These are phyloP conservation scores for Tribolium castaneum DNA, from an alignment of 1,140 invertebrate species.

Conservation along the genomic window DNA sequence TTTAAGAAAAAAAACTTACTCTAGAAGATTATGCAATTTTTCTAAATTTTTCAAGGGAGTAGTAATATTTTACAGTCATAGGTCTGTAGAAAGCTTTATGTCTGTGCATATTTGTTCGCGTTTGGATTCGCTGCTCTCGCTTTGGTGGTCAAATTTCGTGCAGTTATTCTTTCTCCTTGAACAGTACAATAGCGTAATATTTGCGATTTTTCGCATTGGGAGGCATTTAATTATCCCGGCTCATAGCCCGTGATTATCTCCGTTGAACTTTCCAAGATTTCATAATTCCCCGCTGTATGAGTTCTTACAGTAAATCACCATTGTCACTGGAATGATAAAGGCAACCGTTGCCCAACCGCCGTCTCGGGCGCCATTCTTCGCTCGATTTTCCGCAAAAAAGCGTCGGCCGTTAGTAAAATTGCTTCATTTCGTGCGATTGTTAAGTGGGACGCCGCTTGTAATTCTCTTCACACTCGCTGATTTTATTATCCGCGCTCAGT, in stretches of 20 bases:
- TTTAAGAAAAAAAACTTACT: no score
- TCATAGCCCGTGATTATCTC: conserved; percentile 5
- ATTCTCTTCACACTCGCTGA: conserved; percentile 10
- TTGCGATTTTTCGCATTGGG: not conserved
- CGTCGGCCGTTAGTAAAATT: conserved; percentile 1
- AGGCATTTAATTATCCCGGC: not conserved
- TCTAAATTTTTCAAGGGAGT: no score
- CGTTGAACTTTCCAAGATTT: conserved; percentile 15
- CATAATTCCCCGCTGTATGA: conserved; percentile 8
- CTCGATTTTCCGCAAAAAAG: not conserved
- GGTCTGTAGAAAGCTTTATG: no score
- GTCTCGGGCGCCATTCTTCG: not conserved
- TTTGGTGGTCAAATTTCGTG: no score
- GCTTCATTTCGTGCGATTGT: conserved; percentile 12
- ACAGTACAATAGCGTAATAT: not conserved
- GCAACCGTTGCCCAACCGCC: not conserved
- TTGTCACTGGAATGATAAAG: conserved; percentile 15
- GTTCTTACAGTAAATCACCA: conserved; percentile 5
- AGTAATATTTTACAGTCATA: no score
- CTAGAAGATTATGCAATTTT: no score
- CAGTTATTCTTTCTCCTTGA: no score
- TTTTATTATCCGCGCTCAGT: conserved; percentile 1
- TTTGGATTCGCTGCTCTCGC: no score
- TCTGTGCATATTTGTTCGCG: no score
- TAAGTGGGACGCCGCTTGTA: conserved; percentile 11